Evolutionary conservation across 2,888 invertebrate genomes (phyloP), one percentile per base, ranked within the genome.

Genomic region (Drosophila austrosaltans): DNA sequence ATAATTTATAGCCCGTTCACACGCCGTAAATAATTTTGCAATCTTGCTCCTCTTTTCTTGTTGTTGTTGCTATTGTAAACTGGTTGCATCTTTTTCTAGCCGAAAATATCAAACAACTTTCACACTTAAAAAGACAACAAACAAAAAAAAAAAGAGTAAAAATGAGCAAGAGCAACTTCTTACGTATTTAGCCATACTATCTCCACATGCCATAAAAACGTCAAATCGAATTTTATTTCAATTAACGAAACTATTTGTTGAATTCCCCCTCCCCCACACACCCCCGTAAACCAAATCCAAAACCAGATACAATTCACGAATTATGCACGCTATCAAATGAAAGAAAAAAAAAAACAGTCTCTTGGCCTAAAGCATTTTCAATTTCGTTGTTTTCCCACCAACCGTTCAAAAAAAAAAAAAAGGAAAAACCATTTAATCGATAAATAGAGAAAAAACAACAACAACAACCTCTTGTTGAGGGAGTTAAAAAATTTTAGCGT

Each of bases 161-260:
- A 40, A 66, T 39, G 32, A 22, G 22, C 54, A 56, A 61, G 74
- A 68, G 53, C 81, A 76, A 69, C 85, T 78, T 82, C 85, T 85
- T 78, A 82, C 81, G 76, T 82, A 86, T 83, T 83, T 84, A 84
- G 73, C 82, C 73, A 69, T 77, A 85, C 83, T 85, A 87, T 82
- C 85, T 75, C 83, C 75, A 63, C 68, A 78, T 82, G 87, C 82
- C 76, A 82, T 87, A 85, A 82, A 83, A 84, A 79, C 82, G 83
- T 88, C 85, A 88, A 83, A 88, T 78, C 72, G 84, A 79, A 86
- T 85, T 85, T 85, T 88, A 88, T 86, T 86, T 86, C 85, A 86
- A 86, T 86, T 86, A 86, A 88, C 89, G 74, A 79, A 88, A 79
- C 85, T 78, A 86, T 88, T 88, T 78, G 70, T 66, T 48, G 48